These are phyloP conservation scores for Anastrepha obliqua DNA, from an alignment of 1,140 invertebrate species.

Conservation along the genomic window DNA sequence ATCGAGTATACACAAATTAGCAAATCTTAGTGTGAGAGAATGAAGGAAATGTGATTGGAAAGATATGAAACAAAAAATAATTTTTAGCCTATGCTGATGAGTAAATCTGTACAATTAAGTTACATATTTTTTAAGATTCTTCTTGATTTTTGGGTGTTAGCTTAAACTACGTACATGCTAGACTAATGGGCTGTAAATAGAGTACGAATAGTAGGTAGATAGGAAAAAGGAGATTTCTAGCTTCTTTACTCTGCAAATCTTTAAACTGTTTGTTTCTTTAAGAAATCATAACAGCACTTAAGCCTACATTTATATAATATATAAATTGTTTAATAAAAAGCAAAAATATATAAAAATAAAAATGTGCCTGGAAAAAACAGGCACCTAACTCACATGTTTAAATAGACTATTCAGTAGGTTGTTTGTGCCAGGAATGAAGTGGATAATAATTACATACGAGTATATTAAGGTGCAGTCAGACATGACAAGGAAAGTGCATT, in stretches of 20 bases:
- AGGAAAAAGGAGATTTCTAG: slow-evolving; percentile 39
- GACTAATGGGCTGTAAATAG: slow-evolving; percentile 27
- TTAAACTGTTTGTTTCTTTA: slow-evolving; percentile 28
- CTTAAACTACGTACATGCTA: slow-evolving; percentile 40
- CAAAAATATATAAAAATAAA: slow-evolving; percentile 6
- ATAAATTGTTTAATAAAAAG: not conserved
- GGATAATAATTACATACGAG: not conserved
- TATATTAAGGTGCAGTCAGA: too few relatives aligned
- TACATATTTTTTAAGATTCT: not conserved
- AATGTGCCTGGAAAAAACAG: not conserved
- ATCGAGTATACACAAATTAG: not conserved
- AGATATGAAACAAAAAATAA: not conserved
- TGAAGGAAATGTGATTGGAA: not conserved
- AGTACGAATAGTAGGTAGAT: slow-evolving; percentile 27
- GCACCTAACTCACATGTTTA: not conserved
- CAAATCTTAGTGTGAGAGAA: not conserved
- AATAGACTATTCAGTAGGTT: not conserved
- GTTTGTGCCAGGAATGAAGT: not conserved
- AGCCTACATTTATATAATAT: slow-evolving; percentile 10
- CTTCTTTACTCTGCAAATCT: slow-evolving; percentile 2
- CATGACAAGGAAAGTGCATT: too few relatives aligned
- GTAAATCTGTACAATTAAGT: not conserved
- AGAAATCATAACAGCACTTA: slow-evolving; percentile 34
- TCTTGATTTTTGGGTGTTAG: not conserved
- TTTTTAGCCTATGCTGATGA: slow-evolving; percentile 1